A percentile compares a stretch with the other conserved stretches of the same genome.
Evolutionary conservation across 53 echinoderm and acorn worm species (phyloP).

Genomic region (Stichopus horrens): DNA sequence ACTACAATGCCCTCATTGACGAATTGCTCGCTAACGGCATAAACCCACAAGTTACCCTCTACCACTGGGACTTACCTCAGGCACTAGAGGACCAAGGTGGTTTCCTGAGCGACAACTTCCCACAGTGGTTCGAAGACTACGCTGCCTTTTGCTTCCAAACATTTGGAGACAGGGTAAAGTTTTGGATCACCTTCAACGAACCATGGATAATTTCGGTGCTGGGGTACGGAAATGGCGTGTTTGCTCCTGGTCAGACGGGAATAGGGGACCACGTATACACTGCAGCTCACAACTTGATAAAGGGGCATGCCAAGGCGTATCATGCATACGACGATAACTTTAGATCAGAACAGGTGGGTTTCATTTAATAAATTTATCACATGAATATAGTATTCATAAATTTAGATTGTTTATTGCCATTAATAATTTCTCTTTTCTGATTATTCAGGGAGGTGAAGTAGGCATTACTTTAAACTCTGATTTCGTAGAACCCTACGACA

Average conservation of each 20-base stretch:
- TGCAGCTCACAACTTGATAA: slow-evolving; percentile 80
- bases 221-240: slow-evolving; percentile 69
- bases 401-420: no score
- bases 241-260: slow-evolving; percentile 72
- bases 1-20: slow-evolving; percentile 85
- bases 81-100: slow-evolving; percentile 81
- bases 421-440: neutral
- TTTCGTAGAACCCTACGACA: slow-evolving; percentile 67
- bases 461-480: slow-evolving; percentile 83
- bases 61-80: slow-evolving; percentile 90
- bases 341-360: slow-evolving; percentile 53
- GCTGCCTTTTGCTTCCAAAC: slow-evolving; percentile 73
- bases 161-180: slow-evolving; percentile 79
- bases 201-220: slow-evolving; percentile 78
- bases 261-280: slow-evolving; percentile 63
- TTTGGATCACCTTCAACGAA: slow-evolving; percentile 95
- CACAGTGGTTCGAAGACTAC: slow-evolving; percentile 80
- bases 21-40: slow-evolving; percentile 73
- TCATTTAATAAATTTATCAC: no score
- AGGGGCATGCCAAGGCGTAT: slow-evolving; percentile 80
- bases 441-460: slow-evolving; percentile 62
- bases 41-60: slow-evolving; percentile 84
- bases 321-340: slow-evolving; percentile 71
- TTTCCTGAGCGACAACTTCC: slow-evolving; percentile 72
- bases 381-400: no score